phyloP scores from a whole-genome alignment of 2,113 vertebrate genomes.

The Puntigrus tetrazona region DNA sequence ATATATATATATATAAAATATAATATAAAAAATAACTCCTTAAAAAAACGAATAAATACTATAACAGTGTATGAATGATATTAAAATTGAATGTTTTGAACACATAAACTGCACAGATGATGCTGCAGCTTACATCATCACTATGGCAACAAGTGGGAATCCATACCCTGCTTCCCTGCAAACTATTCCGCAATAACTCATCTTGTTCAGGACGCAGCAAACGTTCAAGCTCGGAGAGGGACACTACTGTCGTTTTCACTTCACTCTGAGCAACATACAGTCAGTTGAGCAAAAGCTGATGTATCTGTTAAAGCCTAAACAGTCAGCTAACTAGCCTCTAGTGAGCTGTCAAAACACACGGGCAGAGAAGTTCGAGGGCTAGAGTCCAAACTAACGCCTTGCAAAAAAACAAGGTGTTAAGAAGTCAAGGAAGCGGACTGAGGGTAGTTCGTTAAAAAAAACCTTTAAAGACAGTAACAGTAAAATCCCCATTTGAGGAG shows the following conservation, averaged over 20 bases:
- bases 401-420: not conserved
- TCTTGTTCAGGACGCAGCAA: not conserved
- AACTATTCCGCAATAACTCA: slow-evolving; percentile 50
- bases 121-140: slow-evolving; percentile 24
- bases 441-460: not conserved
- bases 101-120: not conserved
- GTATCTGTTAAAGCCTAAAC: not conserved
- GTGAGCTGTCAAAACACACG: slow-evolving; percentile 11
- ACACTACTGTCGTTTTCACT: not conserved
- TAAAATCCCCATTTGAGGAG: not conserved
- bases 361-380: not conserved
- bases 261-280: not conserved
- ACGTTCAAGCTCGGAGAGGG: not conserved
- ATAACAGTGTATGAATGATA: not conserved
- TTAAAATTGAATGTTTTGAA: not conserved
- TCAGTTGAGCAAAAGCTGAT: not conserved
- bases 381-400: not conserved
- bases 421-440: not conserved
- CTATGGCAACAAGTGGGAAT: slow-evolving; percentile 40
- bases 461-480: not conserved
- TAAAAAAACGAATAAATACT: not conserved
- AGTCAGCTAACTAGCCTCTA: not conserved
- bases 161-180: not conserved
- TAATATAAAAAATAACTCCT: not conserved
- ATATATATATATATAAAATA: not conserved